Evolutionary conservation across 2,797 vertebrate species (phyloP).

Genomic region (Buphagus erythrorhynchus): DNA sequence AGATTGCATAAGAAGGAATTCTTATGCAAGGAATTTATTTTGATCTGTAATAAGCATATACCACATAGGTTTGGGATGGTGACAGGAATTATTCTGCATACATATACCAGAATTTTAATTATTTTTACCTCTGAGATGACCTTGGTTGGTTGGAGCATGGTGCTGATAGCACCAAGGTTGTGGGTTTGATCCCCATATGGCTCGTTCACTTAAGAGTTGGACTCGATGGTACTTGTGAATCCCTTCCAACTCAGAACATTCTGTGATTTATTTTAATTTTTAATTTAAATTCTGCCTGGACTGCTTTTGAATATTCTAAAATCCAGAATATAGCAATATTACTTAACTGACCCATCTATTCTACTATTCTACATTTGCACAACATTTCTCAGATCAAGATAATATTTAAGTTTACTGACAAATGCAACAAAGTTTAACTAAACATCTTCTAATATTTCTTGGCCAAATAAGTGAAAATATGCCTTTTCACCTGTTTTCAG

Average conservation of each 20-base stretch:
- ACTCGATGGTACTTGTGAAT: background rate
- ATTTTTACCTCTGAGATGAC: background rate
- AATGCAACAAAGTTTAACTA: background rate
- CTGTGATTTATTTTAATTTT: background rate
- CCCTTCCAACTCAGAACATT: background rate
- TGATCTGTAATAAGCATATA: background rate
- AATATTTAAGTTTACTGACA: background rate
- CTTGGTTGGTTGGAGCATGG: background rate
- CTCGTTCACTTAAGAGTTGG: accelerated
- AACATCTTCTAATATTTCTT: background rate
- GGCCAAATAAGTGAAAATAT: background rate
- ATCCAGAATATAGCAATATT: background rate
- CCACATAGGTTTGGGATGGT: background rate
- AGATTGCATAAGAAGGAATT: background rate
- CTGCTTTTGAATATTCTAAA: background rate
- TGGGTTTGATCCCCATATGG: background rate
- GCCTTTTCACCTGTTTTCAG: background rate
- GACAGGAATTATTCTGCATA: background rate
- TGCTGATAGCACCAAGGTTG: background rate
- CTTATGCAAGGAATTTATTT: background rate
- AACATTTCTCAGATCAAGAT: background rate
- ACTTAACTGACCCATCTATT: background rate
- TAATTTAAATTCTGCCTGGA: background rate
- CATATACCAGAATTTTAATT: background rate
- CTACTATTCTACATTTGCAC: background rate